Percentiles rank a stretch among this genome's conserved stretches.
phyloP scores from a whole-genome alignment of 1,140 invertebrate genomes.

The Orussus abietinus region DNA sequence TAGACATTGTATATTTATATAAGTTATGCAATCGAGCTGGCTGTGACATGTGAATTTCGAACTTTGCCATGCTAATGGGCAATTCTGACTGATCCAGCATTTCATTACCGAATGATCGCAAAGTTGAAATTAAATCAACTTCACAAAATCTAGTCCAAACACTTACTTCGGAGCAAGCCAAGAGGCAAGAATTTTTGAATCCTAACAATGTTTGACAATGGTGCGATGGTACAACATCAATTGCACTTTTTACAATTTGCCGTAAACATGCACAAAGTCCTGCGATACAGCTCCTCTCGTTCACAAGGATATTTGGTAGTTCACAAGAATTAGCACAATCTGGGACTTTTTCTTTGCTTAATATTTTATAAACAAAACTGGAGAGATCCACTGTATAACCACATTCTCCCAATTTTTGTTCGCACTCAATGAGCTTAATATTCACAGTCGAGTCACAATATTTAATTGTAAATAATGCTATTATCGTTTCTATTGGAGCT shows the following conservation, averaged over 20 bases:
- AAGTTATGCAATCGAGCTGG: slow-evolving; percentile 85
- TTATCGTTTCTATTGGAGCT: slow-evolving; percentile 46
- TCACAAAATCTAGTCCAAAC: slow-evolving; percentile 93
- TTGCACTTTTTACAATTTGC: slow-evolving; percentile 57
- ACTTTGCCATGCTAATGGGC: slow-evolving; percentile 64
- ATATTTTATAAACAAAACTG: slow-evolving; percentile 28
- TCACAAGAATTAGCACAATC: slow-evolving; percentile 48
- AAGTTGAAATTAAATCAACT: slow-evolving; percentile 66
- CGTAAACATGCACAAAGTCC: slow-evolving; percentile 67
- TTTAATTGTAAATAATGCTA: slow-evolving; percentile 44
- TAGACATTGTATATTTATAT: slow-evolving; percentile 66
- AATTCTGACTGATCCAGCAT: slow-evolving; percentile 36
- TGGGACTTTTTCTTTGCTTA: slow-evolving; percentile 34
- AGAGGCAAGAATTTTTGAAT: slow-evolving; percentile 72
- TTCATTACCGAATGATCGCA: slow-evolving; percentile 40
- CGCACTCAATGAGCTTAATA: slow-evolving; percentile 29
- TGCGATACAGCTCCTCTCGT: slow-evolving; percentile 61
- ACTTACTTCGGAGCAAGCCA: slow-evolving; percentile 79
- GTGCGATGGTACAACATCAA: slow-evolving; percentile 20
- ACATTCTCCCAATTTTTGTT: slow-evolving; percentile 18
- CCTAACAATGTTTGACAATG: slow-evolving; percentile 62
- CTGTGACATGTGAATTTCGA: slow-evolving; percentile 83
- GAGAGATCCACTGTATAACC: slow-evolving; percentile 33
- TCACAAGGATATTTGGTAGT: slow-evolving; percentile 57
- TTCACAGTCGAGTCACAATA: slow-evolving; percentile 39